These are phyloP conservation scores for Pristis pectinata DNA, from an alignment of 2,797 vertebrate species.

Conservation along the genomic window DNA sequence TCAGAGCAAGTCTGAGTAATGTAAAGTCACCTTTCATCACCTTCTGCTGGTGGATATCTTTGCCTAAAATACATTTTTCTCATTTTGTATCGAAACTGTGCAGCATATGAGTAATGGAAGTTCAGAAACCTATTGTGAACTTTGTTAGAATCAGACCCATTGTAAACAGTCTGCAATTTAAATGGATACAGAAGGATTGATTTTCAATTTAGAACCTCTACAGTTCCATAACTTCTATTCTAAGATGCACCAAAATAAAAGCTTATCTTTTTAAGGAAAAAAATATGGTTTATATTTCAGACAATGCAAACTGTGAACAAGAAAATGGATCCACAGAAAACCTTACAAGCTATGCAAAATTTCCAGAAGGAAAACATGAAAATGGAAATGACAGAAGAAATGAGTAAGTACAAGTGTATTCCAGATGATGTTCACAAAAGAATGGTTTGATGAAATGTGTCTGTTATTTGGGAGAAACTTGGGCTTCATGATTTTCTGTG, in stretches of 20 bases:
- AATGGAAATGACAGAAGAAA: slow-evolving; percentile 97
- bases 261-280: neutral
- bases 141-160: neutral
- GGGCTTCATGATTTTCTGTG: neutral
- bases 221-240: neutral
- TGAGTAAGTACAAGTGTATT: slow-evolving; percentile 71
- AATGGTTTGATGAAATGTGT: neutral
- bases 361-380: slow-evolving; percentile 99
- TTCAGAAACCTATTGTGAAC: no score
- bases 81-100: neutral
- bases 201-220: neutral
- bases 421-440: neutral
- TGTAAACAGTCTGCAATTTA: neutral
- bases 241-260: neutral
- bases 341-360: slow-evolving; percentile 93
- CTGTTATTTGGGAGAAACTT: neutral
- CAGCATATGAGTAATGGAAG: neutral
- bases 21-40: neutral
- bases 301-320: slow-evolving; percentile 97
- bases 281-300: slow-evolving; percentile 52
- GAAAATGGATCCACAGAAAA: slow-evolving; percentile 97
- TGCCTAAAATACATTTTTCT: neutral
- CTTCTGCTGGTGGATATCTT: neutral
- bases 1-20: neutral
- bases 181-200: neutral